A percentile compares a stretch with the other conserved stretches of the same genome.
Evolutionary conservation across 1,140 invertebrate genomes (phyloP).

Genomic region (Orchesella cincta): DNA sequence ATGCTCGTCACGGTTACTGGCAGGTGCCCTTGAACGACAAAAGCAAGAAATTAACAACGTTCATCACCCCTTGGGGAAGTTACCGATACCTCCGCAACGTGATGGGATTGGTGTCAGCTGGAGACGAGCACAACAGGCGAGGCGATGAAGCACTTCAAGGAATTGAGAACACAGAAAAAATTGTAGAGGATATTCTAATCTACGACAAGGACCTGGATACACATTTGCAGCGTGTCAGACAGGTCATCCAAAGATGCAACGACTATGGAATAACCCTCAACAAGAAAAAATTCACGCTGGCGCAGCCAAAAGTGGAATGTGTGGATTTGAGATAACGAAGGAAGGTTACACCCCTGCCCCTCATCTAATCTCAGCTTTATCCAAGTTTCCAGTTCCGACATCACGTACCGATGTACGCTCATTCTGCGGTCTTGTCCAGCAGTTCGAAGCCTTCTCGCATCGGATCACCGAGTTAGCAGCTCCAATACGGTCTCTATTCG

Average conservation of each 20-base stretch:
- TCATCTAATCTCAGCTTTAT: not conserved
- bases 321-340: not conserved
- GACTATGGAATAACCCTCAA: conserved; percentile 3
- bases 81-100: conserved; percentile 46
- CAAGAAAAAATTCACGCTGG: not conserved
- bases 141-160: conserved; percentile 11
- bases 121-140: conserved; percentile 6
- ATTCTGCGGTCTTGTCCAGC: not conserved
- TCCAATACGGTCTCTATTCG: not conserved
- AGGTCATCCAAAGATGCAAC: not conserved
- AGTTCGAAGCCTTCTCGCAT: conserved; percentile 7
- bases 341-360: not conserved
- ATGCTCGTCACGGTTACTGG: conserved; percentile 52
- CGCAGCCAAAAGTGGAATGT: not conserved
- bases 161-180: not conserved
- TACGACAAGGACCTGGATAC: not conserved
- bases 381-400: not conserved
- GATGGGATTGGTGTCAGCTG: not conserved
- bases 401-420: not conserved
- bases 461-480: not conserved
- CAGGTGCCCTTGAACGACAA: conserved; percentile 49
- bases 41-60: conserved; percentile 8
- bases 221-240: not conserved
- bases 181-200: conserved; percentile 5
- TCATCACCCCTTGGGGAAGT: conserved; percentile 50